These are phyloP conservation scores for Enteromius treurensis DNA, from an alignment of 2,797 vertebrate genomes.

Conservation along the genomic window DNA sequence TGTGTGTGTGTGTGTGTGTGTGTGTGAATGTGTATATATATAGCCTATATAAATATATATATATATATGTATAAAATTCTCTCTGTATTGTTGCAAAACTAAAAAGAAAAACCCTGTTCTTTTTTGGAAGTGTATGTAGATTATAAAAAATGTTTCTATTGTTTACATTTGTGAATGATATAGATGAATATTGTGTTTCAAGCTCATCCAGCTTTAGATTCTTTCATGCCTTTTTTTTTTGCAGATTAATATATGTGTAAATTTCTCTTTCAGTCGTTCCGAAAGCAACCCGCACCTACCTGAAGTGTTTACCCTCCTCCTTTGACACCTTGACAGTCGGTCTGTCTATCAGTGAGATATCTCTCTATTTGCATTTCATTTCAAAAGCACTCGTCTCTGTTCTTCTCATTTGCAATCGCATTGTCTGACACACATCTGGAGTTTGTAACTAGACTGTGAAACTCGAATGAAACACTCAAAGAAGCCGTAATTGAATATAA, in stretches of 20 bases:
- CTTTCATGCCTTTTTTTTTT: not conserved
- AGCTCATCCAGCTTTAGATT: not conserved
- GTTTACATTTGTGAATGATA: not conserved
- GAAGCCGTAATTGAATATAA: slow-evolving; percentile 64
- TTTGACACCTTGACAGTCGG: slow-evolving; percentile 20
- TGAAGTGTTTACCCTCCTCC: slow-evolving; percentile 26
- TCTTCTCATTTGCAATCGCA: slow-evolving; percentile 10
- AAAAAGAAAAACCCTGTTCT: not conserved
- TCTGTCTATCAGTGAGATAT: slow-evolving; percentile 7
- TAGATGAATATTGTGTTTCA: not conserved
- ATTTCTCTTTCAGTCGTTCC: not conserved
- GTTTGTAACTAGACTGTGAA: slow-evolving; percentile 30
- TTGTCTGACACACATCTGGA: not conserved
- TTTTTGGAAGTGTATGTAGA: not conserved
- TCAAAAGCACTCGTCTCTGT: slow-evolving; percentile 6
- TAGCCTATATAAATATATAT: too few relatives aligned
- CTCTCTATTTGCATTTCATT: slow-evolving; percentile 13
- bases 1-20: too few relatives aligned
- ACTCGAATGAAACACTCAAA: slow-evolving; percentile 54
- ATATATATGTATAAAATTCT: not conserved
- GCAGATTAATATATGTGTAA: not conserved
- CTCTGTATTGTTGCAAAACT: not conserved
- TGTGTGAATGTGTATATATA: too few relatives aligned
- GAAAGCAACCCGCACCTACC: not conserved
- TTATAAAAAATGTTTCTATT: not conserved